Percentiles rank a stretch among this genome's conserved stretches.
Conservation (phyloP, 1,140 invertebrate species). For the Antheraea mylitta region DNA sequence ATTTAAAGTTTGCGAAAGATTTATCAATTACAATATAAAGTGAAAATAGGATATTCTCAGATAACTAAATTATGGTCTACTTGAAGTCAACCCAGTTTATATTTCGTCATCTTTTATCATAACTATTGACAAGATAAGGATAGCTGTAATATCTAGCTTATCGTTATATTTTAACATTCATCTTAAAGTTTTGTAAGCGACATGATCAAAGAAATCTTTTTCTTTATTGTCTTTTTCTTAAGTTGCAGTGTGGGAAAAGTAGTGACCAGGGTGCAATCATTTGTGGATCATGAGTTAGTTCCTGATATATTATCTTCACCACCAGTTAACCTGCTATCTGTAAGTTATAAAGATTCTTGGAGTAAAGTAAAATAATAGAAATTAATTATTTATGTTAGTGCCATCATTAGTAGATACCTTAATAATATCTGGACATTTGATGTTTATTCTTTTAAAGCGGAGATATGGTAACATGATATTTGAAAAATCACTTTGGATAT, state of each 20-base stretch:
- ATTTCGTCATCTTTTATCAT: not conserved
- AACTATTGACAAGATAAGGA: not conserved
- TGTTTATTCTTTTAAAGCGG: too few relatives aligned
- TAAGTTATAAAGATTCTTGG: slow-evolving; percentile 5
- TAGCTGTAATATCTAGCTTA: not conserved
- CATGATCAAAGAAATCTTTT: not conserved
- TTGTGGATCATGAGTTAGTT: slow-evolving; percentile 16
- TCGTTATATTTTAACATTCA: not conserved
- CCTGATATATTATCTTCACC: slow-evolving; percentile 33
- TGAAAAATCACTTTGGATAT: too few relatives aligned
- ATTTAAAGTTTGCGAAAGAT: too few relatives aligned
- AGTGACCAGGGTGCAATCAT: slow-evolving; percentile 9
- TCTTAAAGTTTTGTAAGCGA: not conserved
- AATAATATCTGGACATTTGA: too few relatives aligned
- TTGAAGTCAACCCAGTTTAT: too few relatives aligned
- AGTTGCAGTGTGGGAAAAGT: not conserved
- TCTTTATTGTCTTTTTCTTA: not conserved
- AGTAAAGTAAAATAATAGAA: too few relatives aligned
- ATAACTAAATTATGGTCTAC: too few relatives aligned
- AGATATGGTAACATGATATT: too few relatives aligned
- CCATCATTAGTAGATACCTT: too few relatives aligned
- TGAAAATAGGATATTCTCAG: too few relatives aligned
- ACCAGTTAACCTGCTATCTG: slow-evolving; percentile 16
- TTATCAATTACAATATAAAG: too few relatives aligned
- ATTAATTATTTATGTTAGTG: too few relatives aligned